Evolutionary conservation across 2,888 invertebrate genomes (phyloP).

Genomic region (Callimorpha dominula): DNA sequence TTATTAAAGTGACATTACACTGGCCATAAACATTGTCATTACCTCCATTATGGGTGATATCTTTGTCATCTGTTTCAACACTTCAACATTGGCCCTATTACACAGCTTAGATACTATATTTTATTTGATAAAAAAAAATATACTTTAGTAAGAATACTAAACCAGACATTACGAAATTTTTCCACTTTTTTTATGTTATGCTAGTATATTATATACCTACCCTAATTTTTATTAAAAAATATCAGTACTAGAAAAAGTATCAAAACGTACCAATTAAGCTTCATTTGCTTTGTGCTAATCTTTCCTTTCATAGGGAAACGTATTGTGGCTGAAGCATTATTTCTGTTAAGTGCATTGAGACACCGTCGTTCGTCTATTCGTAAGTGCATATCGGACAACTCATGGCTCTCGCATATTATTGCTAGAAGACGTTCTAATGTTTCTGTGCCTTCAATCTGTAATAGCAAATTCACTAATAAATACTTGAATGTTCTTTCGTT

Average conservation of each 20-base stretch:
- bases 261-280: conserved; percentile 89
- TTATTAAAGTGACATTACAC: conserved; percentile 6
- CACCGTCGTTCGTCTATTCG: conserved; percentile 90
- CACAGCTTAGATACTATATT: background rate
- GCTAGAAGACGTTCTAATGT: conserved; percentile 84
- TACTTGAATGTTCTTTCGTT: background rate
- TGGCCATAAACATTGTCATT: conserved; percentile 7
- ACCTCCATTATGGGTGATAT: background rate
- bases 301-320: conserved; percentile 90
- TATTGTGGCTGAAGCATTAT: conserved; percentile 84
- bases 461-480: background rate
- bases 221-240: too few species aligned
- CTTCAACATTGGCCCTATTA: background rate
- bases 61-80: background rate
- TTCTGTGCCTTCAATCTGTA: conserved; percentile 88
- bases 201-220: too few species aligned
- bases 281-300: conserved; percentile 90
- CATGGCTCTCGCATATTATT: conserved; percentile 88
- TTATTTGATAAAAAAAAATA: too few species aligned
- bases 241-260: background rate
- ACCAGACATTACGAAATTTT: too few species aligned
- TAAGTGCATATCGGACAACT: conserved; percentile 89
- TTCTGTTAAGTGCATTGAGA: conserved; percentile 90
- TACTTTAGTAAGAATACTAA: too few species aligned
- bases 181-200: too few species aligned